Base-by-base conservation (phyloP, 2,888 invertebrate species). In the Cremastinae sp. region DNA sequence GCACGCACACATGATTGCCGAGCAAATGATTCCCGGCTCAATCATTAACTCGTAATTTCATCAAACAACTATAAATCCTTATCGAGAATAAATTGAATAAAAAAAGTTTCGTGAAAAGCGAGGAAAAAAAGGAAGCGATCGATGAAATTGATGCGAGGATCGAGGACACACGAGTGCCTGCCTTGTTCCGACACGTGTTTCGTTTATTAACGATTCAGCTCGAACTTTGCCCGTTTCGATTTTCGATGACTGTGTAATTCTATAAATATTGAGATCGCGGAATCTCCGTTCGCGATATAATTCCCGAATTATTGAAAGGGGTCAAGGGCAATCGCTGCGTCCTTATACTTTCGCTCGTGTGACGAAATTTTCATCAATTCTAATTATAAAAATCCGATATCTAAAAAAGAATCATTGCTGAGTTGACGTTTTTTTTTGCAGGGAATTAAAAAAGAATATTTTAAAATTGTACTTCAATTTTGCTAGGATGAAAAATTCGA, bases 21-120 rank as follows among this genome's bases (percentile, higher is more conserved):
- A 36, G 34, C 34, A 5, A 34, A 62, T 28, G 22, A 47, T 12
- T 36, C 58, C 16, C 22, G 8, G 36, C 51, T 70, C 70, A 75
- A 70, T 75, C 70, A 70, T 75, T 75, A 65, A 59, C 59, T n/a
- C 38, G 65, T 65, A 54, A 75, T 71, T 65, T 51, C 51, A 8
- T 9, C 53, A 10, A 28, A 61, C 61, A 38, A 61, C 61, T 18
- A 71, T 71, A 66, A 70, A 66, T 66, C 75, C 66, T 45, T 18
- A 61, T 66, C n/a, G n/a, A 14, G 47, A 12, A 62, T 36, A 56
- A 38, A 38, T 9, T 12, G n/a, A n/a, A 56, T 10, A 22, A 53
- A 28, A 12, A 22, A 51, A 38, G 36, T 5, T 53, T 9, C n/a
- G 58, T 12, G 54, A 59, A 56, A 58, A 61, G 61, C 36, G 66